phyloP scores from a whole-genome alignment of 2,797 vertebrate species.

The Megalops cyprinoides region DNA sequence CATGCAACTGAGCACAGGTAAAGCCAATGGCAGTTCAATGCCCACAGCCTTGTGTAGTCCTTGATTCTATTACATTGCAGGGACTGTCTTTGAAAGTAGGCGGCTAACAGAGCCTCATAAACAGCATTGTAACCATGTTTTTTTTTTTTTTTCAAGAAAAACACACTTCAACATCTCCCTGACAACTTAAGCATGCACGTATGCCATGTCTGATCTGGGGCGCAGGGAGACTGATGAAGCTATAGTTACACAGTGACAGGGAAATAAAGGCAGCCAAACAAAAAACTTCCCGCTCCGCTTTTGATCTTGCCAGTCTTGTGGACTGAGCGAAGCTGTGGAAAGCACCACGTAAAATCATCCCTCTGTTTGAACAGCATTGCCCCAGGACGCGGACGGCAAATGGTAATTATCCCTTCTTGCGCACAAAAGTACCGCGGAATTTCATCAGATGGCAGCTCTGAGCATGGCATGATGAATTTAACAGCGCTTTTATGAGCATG shows the following conservation, averaged over 20 bases:
- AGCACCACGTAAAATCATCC: conserved; percentile 2
- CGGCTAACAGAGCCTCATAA: conserved; percentile 21
- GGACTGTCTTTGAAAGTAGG: conserved; percentile 11
- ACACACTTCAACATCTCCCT: neutral
- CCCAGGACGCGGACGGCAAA: neutral
- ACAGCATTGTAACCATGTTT: neutral
- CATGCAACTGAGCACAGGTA: neutral
- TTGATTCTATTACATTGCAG: conserved; percentile 1
- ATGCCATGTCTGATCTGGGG: neutral
- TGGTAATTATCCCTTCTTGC: neutral
- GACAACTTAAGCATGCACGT: neutral
- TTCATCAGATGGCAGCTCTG: neutral
- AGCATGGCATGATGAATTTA: too few species aligned
- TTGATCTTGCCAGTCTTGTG: neutral
- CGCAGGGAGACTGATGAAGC: neutral
- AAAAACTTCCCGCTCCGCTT: neutral
- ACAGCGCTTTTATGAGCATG: too few species aligned
- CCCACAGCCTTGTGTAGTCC: conserved; percentile 13
- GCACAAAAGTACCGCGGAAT: neutral
- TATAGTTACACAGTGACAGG: neutral
- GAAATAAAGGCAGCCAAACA: neutral
- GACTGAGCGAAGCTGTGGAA: neutral
- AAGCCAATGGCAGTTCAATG: conserved; percentile 3
- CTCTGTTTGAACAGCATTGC: neutral
- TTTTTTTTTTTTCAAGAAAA: neutral